These are phyloP conservation scores for Poecilobothrus nobilitatus DNA, from an alignment of 2,888 invertebrate species.

Conservation along the genomic window DNA sequence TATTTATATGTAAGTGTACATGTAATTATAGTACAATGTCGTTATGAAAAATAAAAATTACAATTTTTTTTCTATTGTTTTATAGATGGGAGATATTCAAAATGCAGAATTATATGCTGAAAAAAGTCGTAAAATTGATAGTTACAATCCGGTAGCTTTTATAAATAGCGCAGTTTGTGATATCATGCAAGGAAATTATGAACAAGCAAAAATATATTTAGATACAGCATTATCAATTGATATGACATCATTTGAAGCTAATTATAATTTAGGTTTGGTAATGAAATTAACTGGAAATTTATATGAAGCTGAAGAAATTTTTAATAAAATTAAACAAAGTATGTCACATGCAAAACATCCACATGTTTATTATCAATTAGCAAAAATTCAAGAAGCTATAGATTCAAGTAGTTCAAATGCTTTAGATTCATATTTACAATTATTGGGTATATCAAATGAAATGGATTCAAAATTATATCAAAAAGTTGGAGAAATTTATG, in stretches of 20 bases:
- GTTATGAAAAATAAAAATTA: neutral
- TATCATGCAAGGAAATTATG: constrained; percentile 58
- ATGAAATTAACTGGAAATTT: constrained; percentile 45
- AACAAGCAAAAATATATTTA: constrained; percentile 63
- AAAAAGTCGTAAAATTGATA: constrained; percentile 63
- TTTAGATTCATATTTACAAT: constrained; percentile 60
- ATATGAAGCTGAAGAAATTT: constrained; percentile 66
- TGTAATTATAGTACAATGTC: neutral
- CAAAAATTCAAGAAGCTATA: constrained; percentile 63
- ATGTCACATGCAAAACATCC: constrained; percentile 60
- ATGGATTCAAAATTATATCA: constrained; percentile 85
- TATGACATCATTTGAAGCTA: constrained; percentile 72
- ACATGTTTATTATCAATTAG: constrained; percentile 63
- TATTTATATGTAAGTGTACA: constrained; percentile 41
- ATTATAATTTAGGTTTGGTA: constrained; percentile 65
- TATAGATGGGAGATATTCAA: constrained; percentile 70
- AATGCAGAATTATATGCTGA: constrained; percentile 70
- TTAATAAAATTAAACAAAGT: constrained; percentile 65
- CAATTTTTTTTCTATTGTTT: constrained; percentile 16
- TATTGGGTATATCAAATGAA: constrained; percentile 67
- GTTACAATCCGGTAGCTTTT: constrained; percentile 70
- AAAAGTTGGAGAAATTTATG: constrained; percentile 83
- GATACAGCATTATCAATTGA: constrained; percentile 70
- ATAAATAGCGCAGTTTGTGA: constrained; percentile 80
- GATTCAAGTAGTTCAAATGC: constrained; percentile 52